Conservation (phyloP, 2,113 vertebrate genomes). For the Rhabdornis inornatus region DNA sequence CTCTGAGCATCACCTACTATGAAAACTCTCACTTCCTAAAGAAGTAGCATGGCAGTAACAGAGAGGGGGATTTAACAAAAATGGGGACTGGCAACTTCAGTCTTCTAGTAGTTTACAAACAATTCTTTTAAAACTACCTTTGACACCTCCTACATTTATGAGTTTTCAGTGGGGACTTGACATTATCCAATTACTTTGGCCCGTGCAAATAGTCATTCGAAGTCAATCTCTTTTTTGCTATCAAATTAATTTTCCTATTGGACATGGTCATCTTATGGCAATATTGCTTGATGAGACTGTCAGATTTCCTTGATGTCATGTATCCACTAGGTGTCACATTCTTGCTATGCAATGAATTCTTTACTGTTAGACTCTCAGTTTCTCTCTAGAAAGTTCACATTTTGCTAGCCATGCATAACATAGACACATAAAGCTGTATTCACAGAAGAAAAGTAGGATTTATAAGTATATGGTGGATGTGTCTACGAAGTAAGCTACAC, state of each 20-base stretch:
- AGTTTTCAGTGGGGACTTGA: background rate
- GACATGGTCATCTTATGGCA: background rate
- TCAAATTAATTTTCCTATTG: background rate
- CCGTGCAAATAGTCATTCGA: background rate
- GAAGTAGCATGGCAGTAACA: background rate
- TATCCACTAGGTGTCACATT: constrained; percentile 62
- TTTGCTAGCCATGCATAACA: background rate
- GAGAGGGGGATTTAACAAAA: background rate
- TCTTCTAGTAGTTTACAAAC: background rate
- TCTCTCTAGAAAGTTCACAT: background rate
- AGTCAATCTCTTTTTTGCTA: background rate
- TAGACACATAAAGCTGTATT: background rate
- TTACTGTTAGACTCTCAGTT: background rate
- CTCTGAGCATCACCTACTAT: background rate
- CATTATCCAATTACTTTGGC: background rate
- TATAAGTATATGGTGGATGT: background rate
- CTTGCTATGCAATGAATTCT: constrained; percentile 9
- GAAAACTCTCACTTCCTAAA: background rate
- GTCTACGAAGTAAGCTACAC: background rate
- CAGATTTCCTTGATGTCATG: background rate
- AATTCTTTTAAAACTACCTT: background rate
- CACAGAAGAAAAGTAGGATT: background rate
- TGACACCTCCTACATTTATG: background rate
- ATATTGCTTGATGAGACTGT: background rate
- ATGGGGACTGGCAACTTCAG: background rate